These are phyloP conservation scores for Bettongia penicillata DNA, from an alignment of 2,113 vertebrate genomes.

Conservation along the genomic window DNA sequence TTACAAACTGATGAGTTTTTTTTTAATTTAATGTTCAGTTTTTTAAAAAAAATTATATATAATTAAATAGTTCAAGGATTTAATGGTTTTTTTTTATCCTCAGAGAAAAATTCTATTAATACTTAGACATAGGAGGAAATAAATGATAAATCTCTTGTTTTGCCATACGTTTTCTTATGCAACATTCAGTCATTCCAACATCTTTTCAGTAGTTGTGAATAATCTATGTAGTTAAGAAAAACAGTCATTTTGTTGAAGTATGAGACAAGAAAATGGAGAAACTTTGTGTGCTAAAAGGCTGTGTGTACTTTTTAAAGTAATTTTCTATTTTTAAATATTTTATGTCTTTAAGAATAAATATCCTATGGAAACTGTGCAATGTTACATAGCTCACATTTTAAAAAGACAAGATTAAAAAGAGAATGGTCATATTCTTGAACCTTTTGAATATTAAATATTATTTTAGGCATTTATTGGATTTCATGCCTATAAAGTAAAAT, in stretches of 20 bases:
- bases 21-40: not conserved
- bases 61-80: not conserved
- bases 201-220: conserved; percentile 93
- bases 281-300: conserved; percentile 92
- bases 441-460: conserved; percentile 9
- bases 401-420: not conserved
- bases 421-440: not conserved
- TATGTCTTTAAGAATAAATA: conserved; percentile 2
- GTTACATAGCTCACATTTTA: not conserved
- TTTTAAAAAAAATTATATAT: not conserved
- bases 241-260: conserved; percentile 91
- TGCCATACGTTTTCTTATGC: conserved; percentile 85
- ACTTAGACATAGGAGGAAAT: not conserved
- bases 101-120: not conserved
- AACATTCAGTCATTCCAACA: conserved; percentile 87
- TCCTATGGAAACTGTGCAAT: not conserved
- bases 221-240: conserved; percentile 93
- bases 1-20: not conserved
- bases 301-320: conserved; percentile 91
- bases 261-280: conserved; percentile 95
- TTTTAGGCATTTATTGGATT: not conserved
- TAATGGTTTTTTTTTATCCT: not conserved
- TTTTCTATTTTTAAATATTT: conserved; percentile 46
- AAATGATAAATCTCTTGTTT: not conserved
- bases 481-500: not conserved